phyloP scores from a whole-genome alignment of 2,888 invertebrate species.

The Sturmia bella region DNA sequence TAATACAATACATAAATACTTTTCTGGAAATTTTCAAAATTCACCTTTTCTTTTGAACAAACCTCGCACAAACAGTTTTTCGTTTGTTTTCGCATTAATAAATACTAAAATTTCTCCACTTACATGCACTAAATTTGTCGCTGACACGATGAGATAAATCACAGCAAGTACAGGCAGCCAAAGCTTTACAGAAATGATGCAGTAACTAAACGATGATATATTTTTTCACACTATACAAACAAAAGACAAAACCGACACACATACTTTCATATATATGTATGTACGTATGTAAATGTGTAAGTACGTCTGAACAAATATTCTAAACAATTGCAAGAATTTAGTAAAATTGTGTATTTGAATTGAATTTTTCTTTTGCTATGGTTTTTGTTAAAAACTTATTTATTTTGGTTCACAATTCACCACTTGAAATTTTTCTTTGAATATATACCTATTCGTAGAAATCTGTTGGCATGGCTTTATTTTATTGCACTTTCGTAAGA shows the following conservation, averaged over 20 bases:
- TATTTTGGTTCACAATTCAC: slow-evolving; percentile 31
- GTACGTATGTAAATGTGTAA: no score
- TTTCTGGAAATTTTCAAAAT: no score
- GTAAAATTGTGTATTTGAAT: background rate
- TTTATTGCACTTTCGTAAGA: slow-evolving; percentile 42
- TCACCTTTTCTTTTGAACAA: no score
- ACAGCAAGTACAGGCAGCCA: background rate
- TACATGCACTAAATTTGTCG: slow-evolving; percentile 45
- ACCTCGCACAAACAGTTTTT: background rate
- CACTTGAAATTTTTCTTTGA: slow-evolving; percentile 6
- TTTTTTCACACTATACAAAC: background rate
- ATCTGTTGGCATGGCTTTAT: slow-evolving; percentile 37
- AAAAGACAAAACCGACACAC: no score
- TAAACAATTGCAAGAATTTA: background rate
- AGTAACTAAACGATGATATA: slow-evolving; percentile 23
- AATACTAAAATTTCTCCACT: slow-evolving; percentile 31
- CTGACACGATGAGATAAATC: slow-evolving; percentile 30
- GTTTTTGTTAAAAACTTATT: background rate
- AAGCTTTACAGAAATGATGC: slow-evolving; percentile 22
- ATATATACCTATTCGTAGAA: slow-evolving; percentile 35
- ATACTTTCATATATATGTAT: background rate
- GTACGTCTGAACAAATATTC: no score
- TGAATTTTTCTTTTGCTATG: slow-evolving; percentile 10
- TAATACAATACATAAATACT: no score
- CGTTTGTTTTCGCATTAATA: slow-evolving; percentile 3